Evolutionary conservation across 2,888 invertebrate species (phyloP), one percentile per base, ranked within the genome.

Genomic region (Metalampra italica): DNA sequence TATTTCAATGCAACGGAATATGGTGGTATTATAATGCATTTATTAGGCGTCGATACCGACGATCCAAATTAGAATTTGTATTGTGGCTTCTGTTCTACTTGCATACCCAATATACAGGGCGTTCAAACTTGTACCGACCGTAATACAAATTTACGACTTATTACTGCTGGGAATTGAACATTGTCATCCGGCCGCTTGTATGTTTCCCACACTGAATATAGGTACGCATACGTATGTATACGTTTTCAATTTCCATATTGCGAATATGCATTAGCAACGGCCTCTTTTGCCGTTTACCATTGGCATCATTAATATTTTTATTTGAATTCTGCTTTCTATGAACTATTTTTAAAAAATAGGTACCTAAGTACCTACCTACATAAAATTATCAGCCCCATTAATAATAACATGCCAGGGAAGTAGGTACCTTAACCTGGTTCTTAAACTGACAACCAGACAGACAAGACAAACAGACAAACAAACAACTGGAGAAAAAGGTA

Each of bases 91-190:
- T 4, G 37, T 12, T 36, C 30, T 45, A 47, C 41, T 29, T 41
- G 29, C 47, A 43, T 39, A 39, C 40, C 43, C 14, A 39, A 13
- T 37, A 30, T 37, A 36, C 41, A 29, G 47, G 11, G 30, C 30
- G 29, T 36, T 30, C 38, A 13, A 48, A 47, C 42, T 45, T 43
- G 45, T 47, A 37, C 43, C 45, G 45, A 50, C 53, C 51, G 71
- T 71, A 75, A 78, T 76, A 73, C 68, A 65, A 76, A 78, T 80
- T 78, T 76, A 75, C 68, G 78, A 73, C 66, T 66, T 73, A 76
- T 71, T 75, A 64, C 76, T 57, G 51, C 44, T 57, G 75, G 75
- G 76, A 77, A 75, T 78, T 73, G 73, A 67, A 70, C 70, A 58
- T 54, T 73, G 75, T 70, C 72, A 72, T 64, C 15, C 39, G 41